Conservation (phyloP, 2,888 invertebrate species). For the Euzophera pinguis region DNA sequence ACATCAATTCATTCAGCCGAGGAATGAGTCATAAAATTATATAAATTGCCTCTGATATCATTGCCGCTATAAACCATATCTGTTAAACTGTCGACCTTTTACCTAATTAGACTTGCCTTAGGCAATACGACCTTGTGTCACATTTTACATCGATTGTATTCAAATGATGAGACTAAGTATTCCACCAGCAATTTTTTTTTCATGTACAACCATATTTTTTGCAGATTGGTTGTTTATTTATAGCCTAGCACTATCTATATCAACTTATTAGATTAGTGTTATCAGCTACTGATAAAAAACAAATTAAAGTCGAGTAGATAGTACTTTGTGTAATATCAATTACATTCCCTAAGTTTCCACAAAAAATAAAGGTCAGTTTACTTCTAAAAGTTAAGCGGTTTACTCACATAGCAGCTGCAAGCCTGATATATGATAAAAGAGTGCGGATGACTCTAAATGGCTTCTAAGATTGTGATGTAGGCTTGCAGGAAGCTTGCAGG, state of each 20-base stretch:
- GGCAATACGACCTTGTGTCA: constrained; percentile 54
- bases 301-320: background rate
- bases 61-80: constrained; percentile 45
- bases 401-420: no score
- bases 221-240: background rate
- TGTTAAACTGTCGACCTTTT: constrained; percentile 50
- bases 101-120: constrained; percentile 51
- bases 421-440: no score
- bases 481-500: no score
- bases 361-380: no score
- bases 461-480: no score
- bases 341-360: no score
- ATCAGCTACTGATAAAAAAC: constrained; percentile 1
- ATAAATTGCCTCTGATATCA: constrained; percentile 70
- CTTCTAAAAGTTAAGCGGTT: no score
- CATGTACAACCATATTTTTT: background rate
- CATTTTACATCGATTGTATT: constrained; percentile 51
- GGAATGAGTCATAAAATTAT: constrained; percentile 69
- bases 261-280: constrained; percentile 7
- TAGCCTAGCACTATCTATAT: constrained; percentile 9
- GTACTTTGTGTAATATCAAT: no score
- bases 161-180: constrained; percentile 29
- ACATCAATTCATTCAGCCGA: constrained; percentile 49
- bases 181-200: constrained; percentile 10
- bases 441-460: no score